These are phyloP conservation scores for Semnopithecus entellus DNA, from an alignment of 2,113 vertebrate genomes.

Conservation along the genomic window DNA sequence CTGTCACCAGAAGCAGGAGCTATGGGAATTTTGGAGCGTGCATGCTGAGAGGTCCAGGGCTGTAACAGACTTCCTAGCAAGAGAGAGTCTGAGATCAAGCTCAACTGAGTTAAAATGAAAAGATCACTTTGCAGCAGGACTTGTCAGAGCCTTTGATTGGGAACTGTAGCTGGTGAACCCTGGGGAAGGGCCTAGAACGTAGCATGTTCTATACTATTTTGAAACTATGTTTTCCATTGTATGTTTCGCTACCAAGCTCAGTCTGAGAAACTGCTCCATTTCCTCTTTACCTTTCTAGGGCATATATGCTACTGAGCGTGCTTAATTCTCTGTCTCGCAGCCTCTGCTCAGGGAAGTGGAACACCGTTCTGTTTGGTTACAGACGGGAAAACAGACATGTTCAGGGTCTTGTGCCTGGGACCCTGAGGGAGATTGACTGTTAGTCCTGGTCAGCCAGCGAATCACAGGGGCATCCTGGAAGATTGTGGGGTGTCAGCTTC, in stretches of 20 bases:
- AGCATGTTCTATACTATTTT: too few species aligned
- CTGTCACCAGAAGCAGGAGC: not conserved
- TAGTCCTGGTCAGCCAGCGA: not conserved
- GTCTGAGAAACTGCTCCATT: not conserved
- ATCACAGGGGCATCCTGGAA: not conserved
- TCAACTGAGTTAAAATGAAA: not conserved
- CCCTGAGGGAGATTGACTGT: too few species aligned
- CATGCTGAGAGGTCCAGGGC: not conserved
- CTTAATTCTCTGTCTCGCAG: not conserved
- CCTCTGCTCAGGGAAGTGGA: too few species aligned
- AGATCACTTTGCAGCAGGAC: not conserved
- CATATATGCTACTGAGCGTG: not conserved
- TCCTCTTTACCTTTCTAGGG: not conserved
- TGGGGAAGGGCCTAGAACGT: not conserved
- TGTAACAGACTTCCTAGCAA: not conserved
- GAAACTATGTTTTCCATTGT: not conserved
- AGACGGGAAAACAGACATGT: rapidly evolving
- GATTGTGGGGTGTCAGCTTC: not conserved
- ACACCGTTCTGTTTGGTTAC: not conserved
- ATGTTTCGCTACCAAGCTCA: too few species aligned
- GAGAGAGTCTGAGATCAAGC: not conserved
- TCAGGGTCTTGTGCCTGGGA: not conserved
- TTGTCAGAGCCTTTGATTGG: not conserved
- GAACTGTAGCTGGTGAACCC: not conserved
- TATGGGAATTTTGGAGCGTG: rapidly evolving